Percentiles rank a stretch among this genome's conserved stretches.
Conservation (phyloP, 2,797 vertebrate genomes). For the Semotilus atromaculatus region DNA sequence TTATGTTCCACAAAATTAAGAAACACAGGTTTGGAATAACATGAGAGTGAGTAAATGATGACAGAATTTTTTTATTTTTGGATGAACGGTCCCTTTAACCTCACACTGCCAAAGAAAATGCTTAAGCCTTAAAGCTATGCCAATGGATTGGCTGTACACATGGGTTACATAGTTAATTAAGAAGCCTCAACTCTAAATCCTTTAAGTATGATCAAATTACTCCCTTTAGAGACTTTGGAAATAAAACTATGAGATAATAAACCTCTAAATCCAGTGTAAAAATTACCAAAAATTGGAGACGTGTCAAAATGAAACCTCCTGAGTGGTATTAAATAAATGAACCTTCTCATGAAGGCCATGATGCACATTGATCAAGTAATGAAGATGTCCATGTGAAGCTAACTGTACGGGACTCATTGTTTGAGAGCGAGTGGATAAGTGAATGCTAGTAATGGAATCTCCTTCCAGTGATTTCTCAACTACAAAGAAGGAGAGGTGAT, state of each 20-base stretch:
- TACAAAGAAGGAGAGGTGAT: conserved; percentile 58
- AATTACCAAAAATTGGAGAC: conserved; percentile 1
- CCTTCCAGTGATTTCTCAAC: conserved; percentile 44
- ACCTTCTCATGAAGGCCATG: conserved; percentile 9
- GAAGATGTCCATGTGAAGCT: conserved; percentile 16
- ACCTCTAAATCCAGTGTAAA: conserved; percentile 44
- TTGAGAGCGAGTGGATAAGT: conserved; percentile 3
- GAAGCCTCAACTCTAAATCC: conserved; percentile 53
- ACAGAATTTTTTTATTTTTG: background rate
- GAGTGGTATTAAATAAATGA: conserved; percentile 38
- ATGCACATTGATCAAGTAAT: background rate
- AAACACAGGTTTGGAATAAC: background rate
- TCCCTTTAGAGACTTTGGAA: conserved; percentile 27
- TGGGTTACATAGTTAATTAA: conserved; percentile 54
- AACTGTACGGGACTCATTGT: conserved; percentile 16
- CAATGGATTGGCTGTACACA: conserved; percentile 41
- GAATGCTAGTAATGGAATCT: conserved; percentile 57
- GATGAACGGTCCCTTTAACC: conserved; percentile 25
- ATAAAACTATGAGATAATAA: conserved; percentile 46
- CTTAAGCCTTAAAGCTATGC: conserved; percentile 35
- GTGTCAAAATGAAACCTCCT: conserved; percentile 31
- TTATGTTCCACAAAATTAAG: background rate
- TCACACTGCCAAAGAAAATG: conserved; percentile 10
- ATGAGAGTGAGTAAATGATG: background rate
- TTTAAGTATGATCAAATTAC: conserved; percentile 51